phyloP scores from a whole-genome alignment of 2,113 vertebrate species.

The Conger conger region DNA sequence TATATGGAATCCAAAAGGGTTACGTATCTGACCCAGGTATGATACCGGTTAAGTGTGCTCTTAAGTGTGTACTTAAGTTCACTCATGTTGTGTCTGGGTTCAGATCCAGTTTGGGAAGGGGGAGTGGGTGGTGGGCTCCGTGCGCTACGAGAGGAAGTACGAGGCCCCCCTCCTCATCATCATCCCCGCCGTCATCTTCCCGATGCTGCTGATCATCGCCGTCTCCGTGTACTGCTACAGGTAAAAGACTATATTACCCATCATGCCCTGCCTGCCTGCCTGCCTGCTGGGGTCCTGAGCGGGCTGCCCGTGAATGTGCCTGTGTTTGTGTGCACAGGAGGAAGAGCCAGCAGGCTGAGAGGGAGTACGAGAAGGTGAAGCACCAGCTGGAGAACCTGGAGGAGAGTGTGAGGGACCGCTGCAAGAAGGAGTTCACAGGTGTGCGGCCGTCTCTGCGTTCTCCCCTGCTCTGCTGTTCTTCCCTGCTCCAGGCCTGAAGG shows the following conservation, averaged over 20 bases:
- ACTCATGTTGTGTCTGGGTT: slow-evolving; percentile 17
- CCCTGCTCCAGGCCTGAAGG: no score
- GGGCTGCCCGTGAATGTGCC: not conserved
- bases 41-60: not conserved
- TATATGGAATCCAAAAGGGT: no score
- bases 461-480: not conserved
- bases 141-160: slow-evolving; percentile 78
- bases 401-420: slow-evolving; percentile 92
- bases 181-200: slow-evolving; percentile 85
- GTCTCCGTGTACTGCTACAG: slow-evolving; percentile 92
- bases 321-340: slow-evolving; percentile 69
- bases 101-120: slow-evolving; percentile 90
- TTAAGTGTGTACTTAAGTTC: not conserved
- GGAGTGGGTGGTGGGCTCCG: slow-evolving; percentile 82
- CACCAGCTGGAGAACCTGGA: slow-evolving; percentile 92
- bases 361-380: slow-evolving; percentile 94
- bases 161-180: slow-evolving; percentile 83
- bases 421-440: slow-evolving; percentile 98
- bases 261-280: not conserved
- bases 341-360: slow-evolving; percentile 93
- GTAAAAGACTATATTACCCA: slow-evolving; percentile 57
- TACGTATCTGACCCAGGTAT: not conserved
- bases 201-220: slow-evolving; percentile 84
- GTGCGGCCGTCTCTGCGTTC: not conserved
- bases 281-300: not conserved